Conservation (phyloP, 2,113 vertebrate genomes). For the Mesembrinibis cayennensis region DNA sequence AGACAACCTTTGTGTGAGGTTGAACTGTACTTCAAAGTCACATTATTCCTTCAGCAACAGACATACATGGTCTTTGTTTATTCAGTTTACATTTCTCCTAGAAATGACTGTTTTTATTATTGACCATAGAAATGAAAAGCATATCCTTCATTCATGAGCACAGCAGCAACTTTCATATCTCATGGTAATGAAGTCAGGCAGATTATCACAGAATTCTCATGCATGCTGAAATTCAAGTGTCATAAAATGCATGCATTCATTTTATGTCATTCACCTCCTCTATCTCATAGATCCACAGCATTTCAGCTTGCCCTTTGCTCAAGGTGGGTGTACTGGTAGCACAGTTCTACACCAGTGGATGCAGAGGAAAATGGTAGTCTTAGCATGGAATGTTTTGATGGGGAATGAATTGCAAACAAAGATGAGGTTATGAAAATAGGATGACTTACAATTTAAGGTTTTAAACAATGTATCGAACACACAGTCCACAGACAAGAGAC, state of each 20-base stretch:
- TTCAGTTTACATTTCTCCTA: neutral
- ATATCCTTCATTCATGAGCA: neutral
- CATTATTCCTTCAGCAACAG: neutral
- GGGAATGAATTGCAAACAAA: neutral
- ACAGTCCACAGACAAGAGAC: neutral
- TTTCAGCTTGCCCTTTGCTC: neutral
- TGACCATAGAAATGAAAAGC: neutral
- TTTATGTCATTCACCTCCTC: neutral
- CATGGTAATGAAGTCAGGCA: neutral
- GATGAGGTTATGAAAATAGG: neutral
- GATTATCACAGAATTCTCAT: fast-evolving
- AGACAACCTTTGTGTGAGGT: neutral
- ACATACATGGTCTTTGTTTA: neutral
- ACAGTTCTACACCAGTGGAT: neutral
- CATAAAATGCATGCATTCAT: neutral
- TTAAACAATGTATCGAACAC: neutral
- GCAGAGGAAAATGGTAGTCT: neutral
- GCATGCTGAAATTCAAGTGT: neutral
- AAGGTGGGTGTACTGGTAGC: neutral
- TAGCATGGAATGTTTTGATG: neutral
- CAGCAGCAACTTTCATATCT: neutral
- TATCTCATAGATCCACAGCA: neutral
- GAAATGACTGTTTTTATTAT: neutral
- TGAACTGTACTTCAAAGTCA: neutral
- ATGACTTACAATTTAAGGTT: neutral